Evolutionary conservation across 2,888 invertebrate species (phyloP), one percentile per base, ranked within the genome.

Genomic region (Latrodectus elegans): DNA sequence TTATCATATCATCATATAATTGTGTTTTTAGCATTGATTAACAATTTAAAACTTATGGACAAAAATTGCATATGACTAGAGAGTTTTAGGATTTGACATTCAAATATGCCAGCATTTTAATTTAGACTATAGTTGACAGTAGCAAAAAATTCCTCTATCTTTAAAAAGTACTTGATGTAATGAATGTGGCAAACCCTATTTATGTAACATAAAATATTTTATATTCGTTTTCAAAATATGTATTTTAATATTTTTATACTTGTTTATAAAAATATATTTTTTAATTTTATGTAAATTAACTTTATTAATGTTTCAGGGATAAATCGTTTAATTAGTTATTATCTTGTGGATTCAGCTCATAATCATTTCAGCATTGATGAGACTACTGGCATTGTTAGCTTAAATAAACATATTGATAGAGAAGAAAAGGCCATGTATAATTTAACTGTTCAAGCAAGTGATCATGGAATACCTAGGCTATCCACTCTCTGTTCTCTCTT

Each of bases 371-470:
- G 94, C 90, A 95, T 99, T 90, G 95, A 96, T 60, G 91, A 95
- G 0, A 95, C 95, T 91, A 97, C 96, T 91, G 97, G 97, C 82
- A 96, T 98, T 90, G 94, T 97, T 22, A 97, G 96, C 14, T 93
- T 99, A 74, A 95, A 95, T 38, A 96, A 96, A 91, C 93, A 95
- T 8, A 93, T 99, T 12, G 98, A 98, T 93, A 94, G 98, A 88
- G 99, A 99, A 94, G 94, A 95, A 70, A 95, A 95, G 90, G 95
- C 96, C 11, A 94, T 95, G 92, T 97, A 97, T 92, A 96, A 96
- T 91, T 93, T 98, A 51, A 95, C 95, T 1, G 94, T 99, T 51
- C 91, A 92, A 91, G 99, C 98, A 0, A 93, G 94, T 49, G 99
- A 99, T 93, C 95, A 95, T 90, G 98, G 98, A 51, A 93, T 93